phyloP scores from a whole-genome alignment of 2,113 vertebrate genomes.

The Grantiella picta region DNA sequence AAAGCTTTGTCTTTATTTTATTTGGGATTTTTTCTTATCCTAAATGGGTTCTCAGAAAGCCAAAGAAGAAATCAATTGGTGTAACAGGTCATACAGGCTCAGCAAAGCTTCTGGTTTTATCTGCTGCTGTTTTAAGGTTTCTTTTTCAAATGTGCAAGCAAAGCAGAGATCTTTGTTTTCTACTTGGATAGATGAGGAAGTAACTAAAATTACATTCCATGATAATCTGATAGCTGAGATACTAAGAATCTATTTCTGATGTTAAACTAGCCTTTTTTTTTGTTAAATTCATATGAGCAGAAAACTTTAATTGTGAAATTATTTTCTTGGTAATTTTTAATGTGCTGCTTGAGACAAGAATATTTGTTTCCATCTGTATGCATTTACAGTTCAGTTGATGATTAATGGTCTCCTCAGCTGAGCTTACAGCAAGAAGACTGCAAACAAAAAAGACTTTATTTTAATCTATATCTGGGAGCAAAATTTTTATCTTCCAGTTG shows the following conservation, averaged over 20 bases:
- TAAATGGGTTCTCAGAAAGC: not conserved
- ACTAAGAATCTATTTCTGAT: not conserved
- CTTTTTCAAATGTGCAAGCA: not conserved
- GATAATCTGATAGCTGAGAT: not conserved
- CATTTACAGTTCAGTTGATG: not conserved
- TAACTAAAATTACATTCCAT: not conserved
- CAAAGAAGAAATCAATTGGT: not conserved
- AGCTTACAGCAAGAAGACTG: not conserved
- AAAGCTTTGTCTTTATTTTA: not conserved
- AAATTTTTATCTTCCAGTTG: not conserved
- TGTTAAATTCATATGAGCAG: not conserved
- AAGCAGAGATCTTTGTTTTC: not conserved
- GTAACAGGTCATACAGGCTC: not conserved
- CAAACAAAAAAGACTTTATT: conserved; percentile 3
- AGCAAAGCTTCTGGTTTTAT: not conserved
- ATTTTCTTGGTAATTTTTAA: not conserved
- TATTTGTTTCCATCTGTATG: not conserved
- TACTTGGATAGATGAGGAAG: not conserved
- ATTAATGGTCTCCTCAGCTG: conserved; percentile 24
- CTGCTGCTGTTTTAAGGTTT: not conserved
- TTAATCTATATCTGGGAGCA: not conserved
- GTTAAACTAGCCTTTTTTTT: not conserved
- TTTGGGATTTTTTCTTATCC: not conserved
- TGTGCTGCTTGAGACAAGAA: not conserved
- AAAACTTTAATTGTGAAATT: not conserved